These are phyloP conservation scores for Choristoneura fumiferana DNA, from an alignment of 1,140 invertebrate genomes.

Conservation along the genomic window DNA sequence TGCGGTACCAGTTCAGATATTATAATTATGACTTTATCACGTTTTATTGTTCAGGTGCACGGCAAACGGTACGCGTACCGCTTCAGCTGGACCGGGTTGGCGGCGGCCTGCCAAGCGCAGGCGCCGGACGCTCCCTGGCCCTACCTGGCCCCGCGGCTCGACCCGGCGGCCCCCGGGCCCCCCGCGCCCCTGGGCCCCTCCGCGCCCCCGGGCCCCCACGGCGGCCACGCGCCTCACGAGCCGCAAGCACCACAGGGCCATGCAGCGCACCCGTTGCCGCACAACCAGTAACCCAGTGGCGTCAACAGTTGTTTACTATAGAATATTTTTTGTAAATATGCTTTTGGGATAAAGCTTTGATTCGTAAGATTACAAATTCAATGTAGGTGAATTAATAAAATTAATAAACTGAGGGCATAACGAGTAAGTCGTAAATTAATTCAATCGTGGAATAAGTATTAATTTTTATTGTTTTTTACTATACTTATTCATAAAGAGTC, in stretches of 20 bases:
- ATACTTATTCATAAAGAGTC: no score
- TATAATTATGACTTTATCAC: no score
- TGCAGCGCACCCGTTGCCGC: background rate
- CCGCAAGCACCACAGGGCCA: conserved; percentile 29
- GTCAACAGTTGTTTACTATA: no score
- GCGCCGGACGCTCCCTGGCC: conserved; percentile 69
- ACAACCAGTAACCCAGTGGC: conserved; percentile 25
- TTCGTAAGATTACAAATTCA: no score
- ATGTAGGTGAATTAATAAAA: no score
- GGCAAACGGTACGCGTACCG: conserved; percentile 96
- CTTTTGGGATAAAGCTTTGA: no score
- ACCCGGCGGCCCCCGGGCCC: conserved; percentile 41
- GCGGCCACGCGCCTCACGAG: conserved; percentile 31
- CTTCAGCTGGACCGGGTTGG: conserved; percentile 93
- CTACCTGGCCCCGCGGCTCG: conserved; percentile 42
- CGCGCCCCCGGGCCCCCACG: conserved; percentile 21
- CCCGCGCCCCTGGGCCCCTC: conserved; percentile 26
- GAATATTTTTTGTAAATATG: no score
- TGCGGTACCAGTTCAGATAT: no score
- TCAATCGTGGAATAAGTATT: no score
- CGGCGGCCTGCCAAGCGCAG: conserved; percentile 90
- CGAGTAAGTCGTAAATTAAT: no score
- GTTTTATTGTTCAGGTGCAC: conserved; percentile 82
- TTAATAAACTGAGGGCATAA: no score
- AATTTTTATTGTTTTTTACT: no score